These are phyloP conservation scores for Ivindomyrus marchei DNA, from an alignment of 2,113 vertebrate species.

Conservation along the genomic window DNA sequence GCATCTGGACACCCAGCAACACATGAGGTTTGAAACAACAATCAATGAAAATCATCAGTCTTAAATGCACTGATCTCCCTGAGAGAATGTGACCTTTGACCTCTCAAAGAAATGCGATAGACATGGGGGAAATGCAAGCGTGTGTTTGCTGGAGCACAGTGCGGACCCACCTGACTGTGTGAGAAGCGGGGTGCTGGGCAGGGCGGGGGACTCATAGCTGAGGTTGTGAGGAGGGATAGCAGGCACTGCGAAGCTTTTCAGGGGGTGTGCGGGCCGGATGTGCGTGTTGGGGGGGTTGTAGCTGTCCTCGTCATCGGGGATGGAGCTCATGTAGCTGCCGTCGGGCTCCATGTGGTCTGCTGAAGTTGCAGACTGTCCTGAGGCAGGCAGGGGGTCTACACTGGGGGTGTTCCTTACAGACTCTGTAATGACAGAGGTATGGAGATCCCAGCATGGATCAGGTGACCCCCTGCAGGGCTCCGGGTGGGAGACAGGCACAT, in stretches of 20 bases:
- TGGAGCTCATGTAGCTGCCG: constrained; percentile 73
- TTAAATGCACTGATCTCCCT: background rate
- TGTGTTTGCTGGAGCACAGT: background rate
- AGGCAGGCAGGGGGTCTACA: constrained; percentile 77
- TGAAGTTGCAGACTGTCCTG: constrained; percentile 69
- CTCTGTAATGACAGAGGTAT: constrained; percentile 57
- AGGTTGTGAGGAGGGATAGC: constrained; percentile 62
- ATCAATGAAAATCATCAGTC: background rate
- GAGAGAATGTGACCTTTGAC: background rate
- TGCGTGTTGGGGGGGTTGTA: constrained; percentile 77
- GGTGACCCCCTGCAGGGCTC: background rate
- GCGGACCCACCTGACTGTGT: constrained; percentile 74
- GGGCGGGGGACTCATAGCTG: constrained; percentile 68
- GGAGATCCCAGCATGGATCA: background rate
- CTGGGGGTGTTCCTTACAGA: constrained; percentile 88
- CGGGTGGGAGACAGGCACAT: background rate
- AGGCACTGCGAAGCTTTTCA: constrained; percentile 94
- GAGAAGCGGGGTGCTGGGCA: constrained; percentile 85
- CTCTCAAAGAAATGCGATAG: background rate
- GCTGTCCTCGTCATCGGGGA: constrained; percentile 79
- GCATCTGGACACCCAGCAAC: background rate
- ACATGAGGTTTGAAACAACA: background rate
- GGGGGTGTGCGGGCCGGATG: constrained; percentile 80
- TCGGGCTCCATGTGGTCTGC: constrained; percentile 80
- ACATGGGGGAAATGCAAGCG: background rate